phyloP scores from a whole-genome alignment of 2,888 invertebrate species.

The Ethmia dodecea region DNA sequence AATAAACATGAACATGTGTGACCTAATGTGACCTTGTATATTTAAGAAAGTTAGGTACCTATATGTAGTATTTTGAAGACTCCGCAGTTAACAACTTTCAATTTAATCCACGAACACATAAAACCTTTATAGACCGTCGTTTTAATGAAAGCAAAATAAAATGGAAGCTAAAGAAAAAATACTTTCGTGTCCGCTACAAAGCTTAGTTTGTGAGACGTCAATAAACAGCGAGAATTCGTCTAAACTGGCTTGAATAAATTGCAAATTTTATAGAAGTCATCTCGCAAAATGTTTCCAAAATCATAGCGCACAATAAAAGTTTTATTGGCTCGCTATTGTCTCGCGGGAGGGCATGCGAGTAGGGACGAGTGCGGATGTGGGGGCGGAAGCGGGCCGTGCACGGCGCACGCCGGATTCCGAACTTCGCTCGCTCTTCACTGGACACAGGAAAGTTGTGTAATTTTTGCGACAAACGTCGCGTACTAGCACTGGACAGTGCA shows the following conservation, averaged over 20 bases:
- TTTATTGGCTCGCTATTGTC: constrained; percentile 67
- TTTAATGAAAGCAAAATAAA: no score
- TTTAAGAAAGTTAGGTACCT: no score
- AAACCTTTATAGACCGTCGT: no score
- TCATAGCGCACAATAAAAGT: constrained; percentile 67
- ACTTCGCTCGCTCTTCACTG: constrained; percentile 33
- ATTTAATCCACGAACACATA: no score
- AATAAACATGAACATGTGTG: no score
- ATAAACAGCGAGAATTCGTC: constrained; percentile 42
- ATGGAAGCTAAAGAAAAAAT: constrained; percentile 24
- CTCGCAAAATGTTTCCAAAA: constrained; percentile 64
- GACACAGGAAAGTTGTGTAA: constrained; percentile 48
- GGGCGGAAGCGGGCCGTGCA: constrained; percentile 29
- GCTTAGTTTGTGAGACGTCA: constrained; percentile 36
- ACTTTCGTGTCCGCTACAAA: constrained; percentile 32
- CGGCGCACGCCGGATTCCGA: constrained; percentile 19
- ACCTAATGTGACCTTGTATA: no score
- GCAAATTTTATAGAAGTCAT: constrained; percentile 66
- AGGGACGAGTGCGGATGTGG: no score
- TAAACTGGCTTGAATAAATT: constrained; percentile 50
- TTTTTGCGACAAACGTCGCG: constrained; percentile 49
- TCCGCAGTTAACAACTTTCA: no score
- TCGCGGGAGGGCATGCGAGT: constrained; percentile 28
- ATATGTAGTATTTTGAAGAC: no score
- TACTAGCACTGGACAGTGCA: constrained; percentile 27